Percentiles rank a stretch among this genome's conserved stretches.
Evolutionary conservation across 2,797 vertebrate genomes (phyloP).

Genomic region (Distichodus sexfasciatus): DNA sequence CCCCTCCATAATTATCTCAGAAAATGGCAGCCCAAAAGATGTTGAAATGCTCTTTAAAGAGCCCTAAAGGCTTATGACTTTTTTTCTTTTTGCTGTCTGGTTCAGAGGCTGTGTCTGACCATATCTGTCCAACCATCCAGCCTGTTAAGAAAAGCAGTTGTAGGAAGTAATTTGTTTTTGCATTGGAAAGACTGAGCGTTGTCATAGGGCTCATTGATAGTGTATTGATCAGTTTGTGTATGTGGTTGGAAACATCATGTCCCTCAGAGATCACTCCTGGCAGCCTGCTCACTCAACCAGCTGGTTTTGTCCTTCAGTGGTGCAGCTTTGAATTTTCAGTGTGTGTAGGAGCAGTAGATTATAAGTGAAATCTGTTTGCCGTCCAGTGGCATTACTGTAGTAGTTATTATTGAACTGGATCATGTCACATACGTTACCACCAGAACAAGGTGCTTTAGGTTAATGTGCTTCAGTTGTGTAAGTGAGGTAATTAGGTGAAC

Average conservation of each 20-base stretch:
- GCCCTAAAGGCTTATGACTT: constrained; percentile 24
- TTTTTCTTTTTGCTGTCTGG: neutral
- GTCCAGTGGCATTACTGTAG: too few species aligned
- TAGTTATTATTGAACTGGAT: too few species aligned
- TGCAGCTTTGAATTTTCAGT: constrained; percentile 37
- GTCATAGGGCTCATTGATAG: neutral
- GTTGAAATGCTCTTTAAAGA: neutral
- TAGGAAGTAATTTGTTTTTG: neutral
- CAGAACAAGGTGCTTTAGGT: too few species aligned
- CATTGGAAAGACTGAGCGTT: neutral
- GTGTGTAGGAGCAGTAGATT: neutral
- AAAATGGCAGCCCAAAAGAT: constrained; percentile 32
- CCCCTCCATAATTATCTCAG: constrained; percentile 22
- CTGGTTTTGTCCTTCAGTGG: constrained; percentile 66
- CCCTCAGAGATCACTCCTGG: constrained; percentile 48
- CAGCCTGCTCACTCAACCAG: constrained; percentile 51
- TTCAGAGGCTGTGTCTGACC: neutral
- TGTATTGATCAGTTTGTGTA: constrained; percentile 52
- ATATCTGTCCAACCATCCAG: neutral
- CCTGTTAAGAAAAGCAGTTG: neutral
- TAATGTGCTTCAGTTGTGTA: too few species aligned
- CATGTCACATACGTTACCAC: too few species aligned
- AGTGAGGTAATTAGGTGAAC: too few species aligned
- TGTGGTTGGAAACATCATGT: constrained; percentile 38
- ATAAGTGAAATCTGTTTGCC: too few species aligned